Conservation (phyloP, 2,113 vertebrate genomes). For the Engraulis encrasicolus region DNA sequence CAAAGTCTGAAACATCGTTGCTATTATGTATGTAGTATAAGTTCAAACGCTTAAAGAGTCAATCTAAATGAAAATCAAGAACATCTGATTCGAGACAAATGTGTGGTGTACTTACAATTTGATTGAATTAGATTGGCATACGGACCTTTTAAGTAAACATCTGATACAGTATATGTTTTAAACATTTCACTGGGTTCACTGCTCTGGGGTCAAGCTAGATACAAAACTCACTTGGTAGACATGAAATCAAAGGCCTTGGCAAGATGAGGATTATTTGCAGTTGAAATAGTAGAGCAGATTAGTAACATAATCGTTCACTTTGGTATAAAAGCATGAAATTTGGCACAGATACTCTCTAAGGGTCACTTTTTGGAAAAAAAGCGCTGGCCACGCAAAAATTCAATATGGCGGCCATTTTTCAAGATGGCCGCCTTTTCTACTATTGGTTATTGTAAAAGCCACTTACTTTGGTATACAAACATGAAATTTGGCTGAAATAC, state of each 20-base stretch:
- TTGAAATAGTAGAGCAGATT: no score
- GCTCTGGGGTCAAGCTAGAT: neutral
- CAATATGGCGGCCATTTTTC: no score
- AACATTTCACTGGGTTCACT: neutral
- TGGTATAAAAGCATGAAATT: no score
- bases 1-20: neutral
- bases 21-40: neutral
- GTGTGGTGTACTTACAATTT: neutral
- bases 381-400: no score
- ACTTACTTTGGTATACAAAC: no score
- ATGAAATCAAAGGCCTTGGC: neutral
- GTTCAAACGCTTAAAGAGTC: no score
- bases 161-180: neutral
- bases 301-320: no score
- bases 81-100: neutral
- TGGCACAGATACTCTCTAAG: no score
- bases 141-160: neutral
- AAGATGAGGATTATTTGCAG: slow-evolving; percentile 5
- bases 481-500: no score
- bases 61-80: neutral
- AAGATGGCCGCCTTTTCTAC: no score
- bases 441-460: no score
- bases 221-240: neutral
- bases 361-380: no score
- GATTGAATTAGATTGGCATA: neutral